Base-by-base conservation (phyloP, 2,797 vertebrate species). In the Phoebastria nigripes region DNA sequence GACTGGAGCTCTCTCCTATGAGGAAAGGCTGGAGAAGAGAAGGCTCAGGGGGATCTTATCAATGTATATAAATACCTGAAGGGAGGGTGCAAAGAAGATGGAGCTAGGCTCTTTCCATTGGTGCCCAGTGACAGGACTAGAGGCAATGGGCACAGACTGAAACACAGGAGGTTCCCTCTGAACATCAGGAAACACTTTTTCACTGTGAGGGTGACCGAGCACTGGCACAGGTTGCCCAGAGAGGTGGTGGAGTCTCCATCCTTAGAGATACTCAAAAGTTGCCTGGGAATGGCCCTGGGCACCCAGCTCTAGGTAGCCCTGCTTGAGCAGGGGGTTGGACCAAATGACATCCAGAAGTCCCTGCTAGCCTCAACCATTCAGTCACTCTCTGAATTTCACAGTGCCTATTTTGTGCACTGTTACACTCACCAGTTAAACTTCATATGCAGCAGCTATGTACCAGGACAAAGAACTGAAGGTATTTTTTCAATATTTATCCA, bases 21-120 rank as follows among this genome's bases (percentile, higher is more conserved):
- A 62, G 17, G 18, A 42, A 22, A 80, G 21, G 41, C 35, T 20
- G 28, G 5, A 69, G 41, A 46, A 31, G 31, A 66, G 55, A 47
- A 55, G 15, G 33, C 15, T 87, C 8, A 8, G 12, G 6, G 1
- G 3, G 17, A 21, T 54, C 19, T 52, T 9, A 35, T 7, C 25
- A 11, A 3, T 11, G 24, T 22, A 12, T 14, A 39, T 4, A 37
- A 28, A 49, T 13, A 37, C 5, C 3, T 66, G 31, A 3, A 33
- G 37, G 12, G 24, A 59, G 3, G 6, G 1, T 47, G 19, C 31
- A 29, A 29, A 35, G 26, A 61, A 2, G 11, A 20, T 0, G 1
- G 11, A 61, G 24, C 37, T 46, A 72, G 59, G 37, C 5, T 61
- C 9, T 55, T 62, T 12, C 12, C 35, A 33, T n/a, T 35, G n/a